phyloP scores from a whole-genome alignment of 2,113 vertebrate genomes.

The Mustelus asterias region DNA sequence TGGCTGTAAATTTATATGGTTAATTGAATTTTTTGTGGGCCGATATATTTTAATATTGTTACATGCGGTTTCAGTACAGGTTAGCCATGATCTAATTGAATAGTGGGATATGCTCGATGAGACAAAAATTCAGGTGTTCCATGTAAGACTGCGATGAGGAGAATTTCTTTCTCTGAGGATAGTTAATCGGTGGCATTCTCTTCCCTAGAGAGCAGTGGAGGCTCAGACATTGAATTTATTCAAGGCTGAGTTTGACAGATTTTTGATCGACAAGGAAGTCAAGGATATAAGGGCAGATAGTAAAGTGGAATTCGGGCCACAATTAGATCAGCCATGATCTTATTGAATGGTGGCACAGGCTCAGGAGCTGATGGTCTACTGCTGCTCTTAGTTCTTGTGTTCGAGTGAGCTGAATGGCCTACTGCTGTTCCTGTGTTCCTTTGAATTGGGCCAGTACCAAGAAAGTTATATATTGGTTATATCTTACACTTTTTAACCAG shows the following conservation, averaged over 20 bases:
- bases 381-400: background rate
- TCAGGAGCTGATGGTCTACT: background rate
- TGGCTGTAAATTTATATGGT: background rate
- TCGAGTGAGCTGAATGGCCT: background rate
- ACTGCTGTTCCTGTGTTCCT: background rate
- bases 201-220: too few relatives aligned
- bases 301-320: too few relatives aligned
- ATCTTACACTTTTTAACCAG: background rate
- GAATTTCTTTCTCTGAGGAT: too few relatives aligned
- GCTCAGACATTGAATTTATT: too few relatives aligned
- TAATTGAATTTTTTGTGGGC: background rate
- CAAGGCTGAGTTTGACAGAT: too few relatives aligned
- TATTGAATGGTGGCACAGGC: background rate
- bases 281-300: too few relatives aligned
- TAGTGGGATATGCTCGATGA: background rate
- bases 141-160: too few relatives aligned
- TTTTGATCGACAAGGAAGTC: too few relatives aligned
- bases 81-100: background rate
- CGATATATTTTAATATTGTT: background rate
- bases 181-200: too few relatives aligned
- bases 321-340: background rate
- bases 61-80: background rate
- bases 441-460: too few relatives aligned
- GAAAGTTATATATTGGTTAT: background rate
- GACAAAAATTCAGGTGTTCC: too few relatives aligned